phyloP scores from a whole-genome alignment of 2,888 invertebrate species.

The Uropetala carovei region DNA sequence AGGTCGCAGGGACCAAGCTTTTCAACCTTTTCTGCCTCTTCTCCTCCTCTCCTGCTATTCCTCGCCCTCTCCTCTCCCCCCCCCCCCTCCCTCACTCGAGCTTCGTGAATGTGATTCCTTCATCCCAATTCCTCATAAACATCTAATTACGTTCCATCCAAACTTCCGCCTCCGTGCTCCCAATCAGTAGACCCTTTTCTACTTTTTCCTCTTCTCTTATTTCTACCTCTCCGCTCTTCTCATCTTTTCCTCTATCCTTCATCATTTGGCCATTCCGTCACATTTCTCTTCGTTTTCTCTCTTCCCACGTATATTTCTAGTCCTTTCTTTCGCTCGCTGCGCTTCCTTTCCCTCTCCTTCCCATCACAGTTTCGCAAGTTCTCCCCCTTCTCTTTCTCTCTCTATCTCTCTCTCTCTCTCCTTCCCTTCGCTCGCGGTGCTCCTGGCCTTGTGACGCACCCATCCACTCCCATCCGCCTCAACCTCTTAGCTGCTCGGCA shows the following conservation, averaged over 20 bases:
- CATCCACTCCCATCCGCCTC: not conserved
- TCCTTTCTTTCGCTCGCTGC: not conserved
- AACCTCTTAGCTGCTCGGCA: constrained; percentile 26
- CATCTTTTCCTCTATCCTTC: not conserved
- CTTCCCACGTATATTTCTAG: not conserved
- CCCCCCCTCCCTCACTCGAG: not conserved
- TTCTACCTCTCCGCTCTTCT: not conserved
- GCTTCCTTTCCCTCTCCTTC: not conserved
- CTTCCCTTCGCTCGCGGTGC: not conserved
- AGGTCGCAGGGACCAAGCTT: too few species aligned
- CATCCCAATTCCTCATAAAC: constrained; percentile 17
- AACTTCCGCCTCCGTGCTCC: constrained; percentile 24
- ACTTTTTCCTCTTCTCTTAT: not conserved
- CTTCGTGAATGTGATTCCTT: not conserved
- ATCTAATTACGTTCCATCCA: constrained; percentile 20
- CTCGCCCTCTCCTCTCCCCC: not conserved
- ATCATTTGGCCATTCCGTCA: constrained; percentile 25
- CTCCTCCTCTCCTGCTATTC: too few species aligned
- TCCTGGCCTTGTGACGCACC: constrained; percentile 12
- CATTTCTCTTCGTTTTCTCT: not conserved
- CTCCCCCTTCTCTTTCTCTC: not conserved
- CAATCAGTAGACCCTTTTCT: not conserved
- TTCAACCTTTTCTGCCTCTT: not conserved
- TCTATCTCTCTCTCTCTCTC: not conserved
- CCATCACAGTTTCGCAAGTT: not conserved